Conservation (phyloP, 2,797 vertebrate genomes). For the Alauda arvensis region DNA sequence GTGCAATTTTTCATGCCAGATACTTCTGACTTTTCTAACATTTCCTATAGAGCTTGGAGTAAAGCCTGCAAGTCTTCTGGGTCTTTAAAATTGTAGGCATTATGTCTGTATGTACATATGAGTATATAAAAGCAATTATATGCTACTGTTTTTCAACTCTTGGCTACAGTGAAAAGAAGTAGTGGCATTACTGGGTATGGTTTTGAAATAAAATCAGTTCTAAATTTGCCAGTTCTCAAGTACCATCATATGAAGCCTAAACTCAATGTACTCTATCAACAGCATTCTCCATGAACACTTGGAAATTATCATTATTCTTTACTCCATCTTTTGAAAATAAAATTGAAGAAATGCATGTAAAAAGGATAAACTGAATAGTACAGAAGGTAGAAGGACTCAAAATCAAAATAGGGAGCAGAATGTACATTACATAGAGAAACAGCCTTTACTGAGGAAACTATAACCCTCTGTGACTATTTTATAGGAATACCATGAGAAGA, state of each 20-base stretch:
- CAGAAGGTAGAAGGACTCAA: background rate
- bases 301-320: background rate
- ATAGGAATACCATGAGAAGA: background rate
- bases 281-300: background rate
- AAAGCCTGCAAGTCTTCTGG: background rate
- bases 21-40: background rate
- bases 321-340: background rate
- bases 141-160: background rate
- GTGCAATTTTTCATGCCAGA: background rate
- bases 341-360: background rate
- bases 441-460: background rate
- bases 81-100: background rate
- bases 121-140: background rate
- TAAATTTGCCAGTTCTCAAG: slow-evolving; percentile 11
- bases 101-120: background rate
- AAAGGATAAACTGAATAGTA: background rate
- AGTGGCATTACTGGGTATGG: background rate
- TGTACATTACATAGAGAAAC: background rate
- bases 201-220: background rate
- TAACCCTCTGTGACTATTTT: background rate
- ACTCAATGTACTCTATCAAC: background rate
- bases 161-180: background rate
- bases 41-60: background rate
- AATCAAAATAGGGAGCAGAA: slow-evolving; percentile 4
- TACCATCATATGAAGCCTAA: background rate